These are phyloP conservation scores for Anser brachyrhynchus DNA, from an alignment of 2,113 vertebrate genomes.

Conservation along the genomic window DNA sequence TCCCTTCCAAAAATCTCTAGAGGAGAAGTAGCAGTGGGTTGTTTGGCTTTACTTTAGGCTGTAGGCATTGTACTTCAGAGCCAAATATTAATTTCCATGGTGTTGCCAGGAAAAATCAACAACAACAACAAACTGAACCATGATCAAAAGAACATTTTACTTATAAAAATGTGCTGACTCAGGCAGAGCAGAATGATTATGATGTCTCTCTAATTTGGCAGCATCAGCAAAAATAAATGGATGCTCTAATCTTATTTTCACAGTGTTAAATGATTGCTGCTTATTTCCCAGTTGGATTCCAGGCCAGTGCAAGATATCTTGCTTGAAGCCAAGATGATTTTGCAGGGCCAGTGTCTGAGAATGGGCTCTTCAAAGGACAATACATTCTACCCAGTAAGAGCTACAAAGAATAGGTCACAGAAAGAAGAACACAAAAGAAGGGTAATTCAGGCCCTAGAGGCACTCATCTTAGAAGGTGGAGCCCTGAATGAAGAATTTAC, in stretches of 20 bases:
- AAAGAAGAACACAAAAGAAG: neutral
- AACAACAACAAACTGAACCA: neutral
- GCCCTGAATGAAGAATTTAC: neutral
- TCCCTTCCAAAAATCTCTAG: neutral
- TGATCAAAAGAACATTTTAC: neutral
- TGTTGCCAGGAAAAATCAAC: neutral
- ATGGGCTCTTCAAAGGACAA: neutral
- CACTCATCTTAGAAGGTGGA: neutral
- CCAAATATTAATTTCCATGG: fast-evolving
- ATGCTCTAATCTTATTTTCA: neutral
- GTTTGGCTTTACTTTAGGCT: neutral
- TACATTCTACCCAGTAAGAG: neutral
- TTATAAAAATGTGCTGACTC: neutral
- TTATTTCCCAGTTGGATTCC: neutral
- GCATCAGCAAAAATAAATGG: neutral
- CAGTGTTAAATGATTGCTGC: neutral
- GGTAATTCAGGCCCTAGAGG: neutral
- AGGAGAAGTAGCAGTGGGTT: neutral
- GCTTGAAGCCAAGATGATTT: neutral
- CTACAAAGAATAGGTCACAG: neutral
- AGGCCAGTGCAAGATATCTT: neutral
- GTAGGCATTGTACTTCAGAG: neutral
- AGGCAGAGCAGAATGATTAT: neutral
- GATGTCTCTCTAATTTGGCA: neutral
- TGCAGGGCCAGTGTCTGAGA: neutral